Evolutionary conservation across 2,888 invertebrate genomes (phyloP), one percentile per base, ranked within the genome.

Genomic region (Drosophila formosana): DNA sequence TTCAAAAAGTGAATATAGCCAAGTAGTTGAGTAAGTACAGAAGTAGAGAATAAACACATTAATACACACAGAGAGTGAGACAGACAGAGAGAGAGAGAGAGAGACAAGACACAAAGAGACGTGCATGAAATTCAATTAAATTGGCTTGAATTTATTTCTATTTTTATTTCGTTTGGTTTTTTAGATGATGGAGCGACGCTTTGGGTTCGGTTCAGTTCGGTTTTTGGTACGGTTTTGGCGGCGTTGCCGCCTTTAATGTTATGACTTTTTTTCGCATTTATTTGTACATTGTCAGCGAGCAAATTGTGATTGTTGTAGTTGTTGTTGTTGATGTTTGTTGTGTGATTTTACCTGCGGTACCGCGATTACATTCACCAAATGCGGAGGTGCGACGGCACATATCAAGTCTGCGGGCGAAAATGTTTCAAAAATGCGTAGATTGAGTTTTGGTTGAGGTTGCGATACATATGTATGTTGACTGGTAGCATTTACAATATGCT

Each of bases 321-420:
- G 47, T 62, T 65, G 66, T 66, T 72, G 57, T 72, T 7, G 37
- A 37, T 37, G n/a, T 68, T 60, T 43, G 67, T 49, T 34, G 52
- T 67, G 60, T 56, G 53, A 71, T 89, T 93, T 95, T 97, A 98
- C 98, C 98, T 97, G 98, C 98, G 90, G 98, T 98, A 95, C 98
- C 98, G 95, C 98, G 96, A 96, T 98, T 98, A 96, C 98, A 98
- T 94, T 96, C 96, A 94, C 97, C 97, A 95, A 96, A 96, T 93
- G 96, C 96, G 95, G 96, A 96, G 94, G 97, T 96, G 95, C 98
- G 95, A 94, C 98, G 96, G 96, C 98, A 98, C 98, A 98, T 98
- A 96, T 98, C 98, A 95, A 98, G 97, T 97, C 98, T 98, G 97
- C 93, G 97, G 96, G 80, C 84, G 89, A 88, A 86, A 89, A 82